Percentiles rank a stretch among this genome's conserved stretches.
Evolutionary conservation across 2,888 invertebrate genomes (phyloP).

Genomic region (Drosophila acutilabella): DNA sequence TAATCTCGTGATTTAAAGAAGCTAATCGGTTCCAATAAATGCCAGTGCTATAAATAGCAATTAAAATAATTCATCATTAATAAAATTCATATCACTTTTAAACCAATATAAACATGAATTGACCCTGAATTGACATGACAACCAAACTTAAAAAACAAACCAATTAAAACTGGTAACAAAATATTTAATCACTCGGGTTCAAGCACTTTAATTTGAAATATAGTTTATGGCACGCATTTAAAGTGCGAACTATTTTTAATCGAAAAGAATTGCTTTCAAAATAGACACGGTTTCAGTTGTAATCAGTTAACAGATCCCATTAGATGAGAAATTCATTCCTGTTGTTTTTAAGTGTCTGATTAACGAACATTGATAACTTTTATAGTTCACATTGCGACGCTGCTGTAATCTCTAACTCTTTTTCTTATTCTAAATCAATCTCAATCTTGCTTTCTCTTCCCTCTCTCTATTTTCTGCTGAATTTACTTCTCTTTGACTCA

Average conservation of each 20-base stretch:
- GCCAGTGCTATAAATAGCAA: constrained; percentile 27
- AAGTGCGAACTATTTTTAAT: background rate
- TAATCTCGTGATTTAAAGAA: constrained; percentile 3
- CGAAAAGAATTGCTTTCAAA: background rate
- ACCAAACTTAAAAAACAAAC: constrained; percentile 20
- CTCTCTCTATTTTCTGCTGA: too few relatives aligned
- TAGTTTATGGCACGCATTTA: constrained; percentile 23
- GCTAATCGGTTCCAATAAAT: constrained; percentile 21
- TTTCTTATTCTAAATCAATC: background rate
- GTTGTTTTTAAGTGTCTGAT: too few relatives aligned
- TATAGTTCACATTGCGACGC: background rate
- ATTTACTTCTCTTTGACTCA: too few relatives aligned
- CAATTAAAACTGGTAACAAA: constrained; percentile 38
- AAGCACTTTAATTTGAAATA: constrained; percentile 10
- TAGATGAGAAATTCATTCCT: background rate
- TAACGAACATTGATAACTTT: background rate
- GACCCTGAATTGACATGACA: constrained; percentile 2
- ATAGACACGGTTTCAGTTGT: background rate
- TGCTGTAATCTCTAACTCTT: background rate
- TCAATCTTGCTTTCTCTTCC: background rate
- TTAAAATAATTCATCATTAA: constrained; percentile 16
- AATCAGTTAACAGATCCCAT: constrained; percentile 33
- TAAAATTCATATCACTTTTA: constrained; percentile 24
- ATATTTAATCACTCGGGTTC: background rate
- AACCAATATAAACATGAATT: constrained; percentile 17